phyloP scores from a whole-genome alignment of 2,113 vertebrate species.

The Rhombomys opimus region DNA sequence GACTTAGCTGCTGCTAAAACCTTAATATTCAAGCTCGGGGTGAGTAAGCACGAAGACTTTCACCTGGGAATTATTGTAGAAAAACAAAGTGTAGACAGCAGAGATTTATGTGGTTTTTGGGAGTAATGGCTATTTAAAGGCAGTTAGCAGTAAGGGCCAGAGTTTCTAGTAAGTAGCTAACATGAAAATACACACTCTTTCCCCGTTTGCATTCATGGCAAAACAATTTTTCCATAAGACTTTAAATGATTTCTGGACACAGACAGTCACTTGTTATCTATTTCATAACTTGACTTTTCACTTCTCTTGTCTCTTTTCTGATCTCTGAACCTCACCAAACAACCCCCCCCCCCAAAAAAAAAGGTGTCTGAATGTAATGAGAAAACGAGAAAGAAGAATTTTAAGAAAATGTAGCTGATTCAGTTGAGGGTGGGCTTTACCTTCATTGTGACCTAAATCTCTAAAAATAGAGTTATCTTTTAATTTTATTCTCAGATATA shows the following conservation, averaged over 20 bases:
- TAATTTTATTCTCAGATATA: background rate
- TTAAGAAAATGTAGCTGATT: conserved; percentile 3
- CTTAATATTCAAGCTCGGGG: background rate
- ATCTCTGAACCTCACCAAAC: background rate
- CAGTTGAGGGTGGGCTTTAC: background rate
- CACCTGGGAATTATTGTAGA: conserved; percentile 1
- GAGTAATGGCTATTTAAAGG: background rate
- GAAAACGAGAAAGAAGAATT: conserved; percentile 26
- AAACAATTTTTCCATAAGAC: background rate
- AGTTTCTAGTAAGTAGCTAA: conserved; percentile 32
- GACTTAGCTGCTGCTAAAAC: background rate
- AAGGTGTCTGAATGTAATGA: conserved; percentile 5
- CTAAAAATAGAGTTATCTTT: conserved; percentile 9
- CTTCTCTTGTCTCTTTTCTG: conserved; percentile 2
- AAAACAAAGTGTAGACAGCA: background rate
- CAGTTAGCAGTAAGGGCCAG: background rate
- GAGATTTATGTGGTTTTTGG: background rate
- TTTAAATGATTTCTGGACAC: conserved; percentile 51
- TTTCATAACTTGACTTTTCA: conserved; percentile 28
- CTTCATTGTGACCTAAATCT: conserved; percentile 14
- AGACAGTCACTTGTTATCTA: background rate
- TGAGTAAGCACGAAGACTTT: background rate
- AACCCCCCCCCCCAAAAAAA: background rate
- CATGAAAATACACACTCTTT: background rate
- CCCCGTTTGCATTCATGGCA: conserved; percentile 10